phyloP scores from a whole-genome alignment of 2,888 invertebrate species.

The Vanessa cardui region DNA sequence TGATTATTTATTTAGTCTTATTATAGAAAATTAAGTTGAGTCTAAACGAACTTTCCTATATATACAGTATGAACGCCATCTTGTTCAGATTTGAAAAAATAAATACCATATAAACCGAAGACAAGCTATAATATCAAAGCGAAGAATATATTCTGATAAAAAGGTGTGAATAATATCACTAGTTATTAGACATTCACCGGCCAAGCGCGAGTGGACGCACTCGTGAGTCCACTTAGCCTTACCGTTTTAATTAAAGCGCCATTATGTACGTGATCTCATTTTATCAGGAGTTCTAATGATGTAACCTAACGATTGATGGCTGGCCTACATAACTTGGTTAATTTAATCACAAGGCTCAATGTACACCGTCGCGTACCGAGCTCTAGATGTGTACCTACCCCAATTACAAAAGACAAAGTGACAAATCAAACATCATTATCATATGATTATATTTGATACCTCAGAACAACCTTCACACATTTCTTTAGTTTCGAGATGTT shows the following conservation, averaged over 20 bases:
- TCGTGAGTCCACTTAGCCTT: too few species aligned
- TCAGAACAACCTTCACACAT: slow-evolving; percentile 16
- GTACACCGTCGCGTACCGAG: slow-evolving; percentile 32
- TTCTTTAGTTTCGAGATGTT: slow-evolving; percentile 7
- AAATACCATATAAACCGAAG: too few species aligned
- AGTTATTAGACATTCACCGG: not conserved
- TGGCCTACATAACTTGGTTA: slow-evolving; percentile 49
- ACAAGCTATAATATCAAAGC: too few species aligned
- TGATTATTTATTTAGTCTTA: too few species aligned
- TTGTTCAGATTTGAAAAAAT: too few species aligned
- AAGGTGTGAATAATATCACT: too few species aligned
- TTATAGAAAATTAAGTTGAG: too few species aligned
- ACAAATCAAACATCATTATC: slow-evolving; percentile 30
- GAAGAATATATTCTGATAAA: too few species aligned
- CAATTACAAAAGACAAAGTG: slow-evolving; percentile 37
- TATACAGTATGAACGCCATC: too few species aligned
- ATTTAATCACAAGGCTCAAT: slow-evolving; percentile 43
- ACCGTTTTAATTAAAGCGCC: slow-evolving; percentile 26
- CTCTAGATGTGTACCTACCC: slow-evolving; percentile 41
- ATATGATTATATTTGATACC: slow-evolving; percentile 16
- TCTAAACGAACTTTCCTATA: too few species aligned
- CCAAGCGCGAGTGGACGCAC: too few species aligned
- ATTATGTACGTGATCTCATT: slow-evolving; percentile 57
- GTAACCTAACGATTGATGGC: slow-evolving; percentile 62
- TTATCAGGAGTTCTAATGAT: slow-evolving; percentile 46